phyloP scores from a whole-genome alignment of 30 jellyfish, hydroid and myxozoan species.

The Hydra vulgaris region DNA sequence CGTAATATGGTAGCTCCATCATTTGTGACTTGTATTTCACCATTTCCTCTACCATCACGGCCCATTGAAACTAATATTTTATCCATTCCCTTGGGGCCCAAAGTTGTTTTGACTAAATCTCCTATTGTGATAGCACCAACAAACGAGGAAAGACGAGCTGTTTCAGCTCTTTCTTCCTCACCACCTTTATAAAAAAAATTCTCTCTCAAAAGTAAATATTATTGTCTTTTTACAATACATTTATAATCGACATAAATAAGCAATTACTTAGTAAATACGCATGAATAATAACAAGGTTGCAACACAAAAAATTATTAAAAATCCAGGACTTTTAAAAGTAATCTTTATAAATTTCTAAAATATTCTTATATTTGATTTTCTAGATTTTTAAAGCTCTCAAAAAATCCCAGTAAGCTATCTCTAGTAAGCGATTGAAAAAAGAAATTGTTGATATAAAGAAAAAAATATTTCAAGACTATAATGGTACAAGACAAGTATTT shows the following conservation, averaged over 20 bases:
- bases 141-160: conserved; percentile 92
- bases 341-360: no score
- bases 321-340: no score
- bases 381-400: no score
- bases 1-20: conserved; percentile 95
- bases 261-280: no score
- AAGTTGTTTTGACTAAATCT: conserved; percentile 84
- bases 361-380: no score
- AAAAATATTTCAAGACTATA: not conserved
- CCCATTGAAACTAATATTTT: conserved; percentile 67
- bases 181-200: conserved; percentile 33
- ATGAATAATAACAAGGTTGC: no score
- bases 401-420: no score
- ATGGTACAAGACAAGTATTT: not conserved
- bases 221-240: not conserved
- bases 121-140: conserved; percentile 98
- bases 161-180: conserved; percentile 89
- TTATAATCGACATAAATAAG: no score
- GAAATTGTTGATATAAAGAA: not conserved
- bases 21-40: conserved; percentile 60
- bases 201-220: not conserved
- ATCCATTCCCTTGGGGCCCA: conserved; percentile 98
- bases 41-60: conserved; percentile 25
- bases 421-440: no score
- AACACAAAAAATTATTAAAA: no score